Base-by-base conservation (phyloP, 1,140 invertebrate species). In the Propsilocerus akamusi region DNA sequence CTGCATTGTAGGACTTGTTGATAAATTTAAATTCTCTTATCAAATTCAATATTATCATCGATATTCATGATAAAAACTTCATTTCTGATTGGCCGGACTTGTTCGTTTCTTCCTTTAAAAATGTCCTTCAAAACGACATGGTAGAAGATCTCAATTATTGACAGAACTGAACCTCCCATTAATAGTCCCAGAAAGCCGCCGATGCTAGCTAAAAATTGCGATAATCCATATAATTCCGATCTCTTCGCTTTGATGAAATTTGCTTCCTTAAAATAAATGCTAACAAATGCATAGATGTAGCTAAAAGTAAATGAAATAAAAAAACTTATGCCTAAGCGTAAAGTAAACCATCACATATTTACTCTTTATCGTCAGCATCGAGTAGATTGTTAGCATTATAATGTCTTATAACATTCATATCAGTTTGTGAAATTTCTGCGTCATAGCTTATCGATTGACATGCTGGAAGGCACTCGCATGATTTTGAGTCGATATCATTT, bases 371-470 rank as follows among this genome's bases (percentile, higher is more conserved):
- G n/a, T n/a, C n/a, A n/a, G n/a, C n/a, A n/a, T n/a, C n/a, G n/a
- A n/a, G n/a, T n/a, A n/a, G n/a, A n/a, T 47, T 48, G 4, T 34
- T 47, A 10, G 51, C 17, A 23, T 53, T 56, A 25, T 55, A 54
- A 7, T 61, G 56, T 0, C 56, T 52, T 20, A 61, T 57, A 46
- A 65, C 67, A 46, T 71, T 62, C 41, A 72, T 74, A 49, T 72
- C 64, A 3, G 72, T 71, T 55, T 75, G 72, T 1, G 74, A 74
- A 11, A 72, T 72, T 58, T 76, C 73, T 2, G 69, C 68, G 25
- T 74, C 68, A 54, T 77, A 78, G 7, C 65, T 65, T 4, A 78
- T 59, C 1, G 74, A 72, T 0, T 68, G 74, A 53, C 77, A 79
- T 0, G 71, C 67, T 14, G 74, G 74, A 32, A 78, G 54, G 53